Evolutionary conservation across 2,888 invertebrate species (phyloP).

Genomic region (Encarsia formosa): DNA sequence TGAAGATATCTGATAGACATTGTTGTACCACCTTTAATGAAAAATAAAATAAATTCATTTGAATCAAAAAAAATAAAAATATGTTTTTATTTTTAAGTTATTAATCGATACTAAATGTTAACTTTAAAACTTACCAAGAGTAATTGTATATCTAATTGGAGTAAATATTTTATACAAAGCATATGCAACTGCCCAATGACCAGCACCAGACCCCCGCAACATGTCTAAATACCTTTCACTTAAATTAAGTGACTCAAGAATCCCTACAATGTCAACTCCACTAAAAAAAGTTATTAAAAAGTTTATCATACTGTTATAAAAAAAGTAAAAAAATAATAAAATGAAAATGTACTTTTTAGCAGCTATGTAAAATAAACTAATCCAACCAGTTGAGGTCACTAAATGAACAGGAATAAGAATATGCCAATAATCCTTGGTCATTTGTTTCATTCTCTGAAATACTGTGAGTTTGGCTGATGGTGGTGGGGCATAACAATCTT

Average conservation of each 20-base stretch:
- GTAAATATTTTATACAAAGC: slow-evolving; percentile 91
- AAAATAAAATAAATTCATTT: slow-evolving; percentile 19
- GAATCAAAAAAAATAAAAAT: neutral
- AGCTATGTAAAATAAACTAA: slow-evolving; percentile 79
- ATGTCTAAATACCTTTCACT: slow-evolving; percentile 76
- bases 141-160: slow-evolving; percentile 88
- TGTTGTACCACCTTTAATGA: slow-evolving; percentile 73
- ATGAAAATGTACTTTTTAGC: slow-evolving; percentile 66
- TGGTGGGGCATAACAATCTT: slow-evolving; percentile 19
- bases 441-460: slow-evolving; percentile 79
- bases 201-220: slow-evolving; percentile 74
- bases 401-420: slow-evolving; percentile 90
- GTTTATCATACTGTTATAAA: neutral
- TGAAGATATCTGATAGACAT: slow-evolving; percentile 77
- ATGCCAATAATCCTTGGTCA: slow-evolving; percentile 96
- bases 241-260: slow-evolving; percentile 73
- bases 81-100: too few species aligned
- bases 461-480: slow-evolving; percentile 57
- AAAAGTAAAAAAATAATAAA: slow-evolving; percentile 33
- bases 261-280: slow-evolving; percentile 82
- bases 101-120: too few species aligned
- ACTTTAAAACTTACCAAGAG: slow-evolving; percentile 64
- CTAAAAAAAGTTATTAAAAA: slow-evolving; percentile 56
- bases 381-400: slow-evolving; percentile 84
- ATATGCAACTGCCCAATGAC: slow-evolving; percentile 85